Base-by-base conservation (phyloP, 1,140 invertebrate genomes). In the Lordiphosa stackelbergi region DNA sequence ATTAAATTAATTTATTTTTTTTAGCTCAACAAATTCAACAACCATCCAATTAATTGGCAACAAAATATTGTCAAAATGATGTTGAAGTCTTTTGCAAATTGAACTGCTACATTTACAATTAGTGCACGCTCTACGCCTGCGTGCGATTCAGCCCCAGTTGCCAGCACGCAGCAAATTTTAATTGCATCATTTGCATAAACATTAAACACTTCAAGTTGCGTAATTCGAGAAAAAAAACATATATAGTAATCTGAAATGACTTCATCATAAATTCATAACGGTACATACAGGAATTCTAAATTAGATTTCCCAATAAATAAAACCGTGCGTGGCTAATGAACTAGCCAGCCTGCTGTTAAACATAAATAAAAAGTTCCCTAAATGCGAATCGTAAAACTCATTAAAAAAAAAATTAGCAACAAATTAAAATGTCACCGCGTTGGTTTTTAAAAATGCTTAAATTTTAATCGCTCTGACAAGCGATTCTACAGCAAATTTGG, bases 161-260 rank as follows among this genome's bases (percentile, higher is more conserved):
- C 24, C 24, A 7, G 28, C 28, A 31, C 28, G 13, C 12, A 9
- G 24, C 22, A 45, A 45, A 45, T 45, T 28, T 28, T 46, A 34
- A 46, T 46, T 46, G 43, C 43, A 46, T 46, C 7, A 46, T 46
- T 46, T 46, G 43, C 43, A 46, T 46, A 46, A 11, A 31, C 11
- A 46, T 46, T 46, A 46, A 11, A 34, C 43, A 46, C 4, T 22
- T n/a, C 13, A 6, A 42, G 40, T 42, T 42, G 16, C 40, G 40
- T 42, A 42, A 42, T 42, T 24, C 22, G 22, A 24, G 9, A 16
- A 34, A 28, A 11, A 10, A 42, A 10, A 4, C 43, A 31, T 46
- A 28, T 34, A 46, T 13, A 24, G 43, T 46, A 9, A 46, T 46
- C 7, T 46, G 11, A 5, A 28, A 34, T 46, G 43, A 28, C 43